phyloP scores from a whole-genome alignment of 2,797 vertebrate species.

The Craterocephalus amniculus region DNA sequence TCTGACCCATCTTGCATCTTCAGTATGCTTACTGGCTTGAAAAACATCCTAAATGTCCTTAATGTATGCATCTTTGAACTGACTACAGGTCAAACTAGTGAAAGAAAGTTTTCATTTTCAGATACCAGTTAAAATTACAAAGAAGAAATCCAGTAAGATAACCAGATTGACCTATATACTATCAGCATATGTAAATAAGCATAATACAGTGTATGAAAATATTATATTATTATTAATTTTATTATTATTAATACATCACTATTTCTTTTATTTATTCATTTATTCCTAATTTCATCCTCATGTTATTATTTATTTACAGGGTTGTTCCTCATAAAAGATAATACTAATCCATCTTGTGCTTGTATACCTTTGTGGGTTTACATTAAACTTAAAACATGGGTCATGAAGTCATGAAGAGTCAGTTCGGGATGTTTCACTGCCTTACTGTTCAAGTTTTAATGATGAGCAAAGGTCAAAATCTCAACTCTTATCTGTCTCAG shows the following conservation, averaged over 20 bases:
- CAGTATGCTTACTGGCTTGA: no score
- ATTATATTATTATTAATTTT: no score
- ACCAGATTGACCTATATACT: neutral
- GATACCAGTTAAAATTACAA: neutral
- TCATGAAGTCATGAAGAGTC: neutral
- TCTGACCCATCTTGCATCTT: neutral
- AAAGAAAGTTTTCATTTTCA: neutral
- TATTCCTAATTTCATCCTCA: no score
- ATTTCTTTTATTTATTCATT: no score
- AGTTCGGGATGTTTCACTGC: constrained; percentile 11
- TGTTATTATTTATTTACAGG: neutral
- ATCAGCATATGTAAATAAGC: no score
- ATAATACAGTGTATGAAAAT: neutral
- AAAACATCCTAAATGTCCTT: no score
- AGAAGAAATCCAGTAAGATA: neutral
- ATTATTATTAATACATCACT: no score
- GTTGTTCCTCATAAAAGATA: neutral
- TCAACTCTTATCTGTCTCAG: constrained; percentile 43
- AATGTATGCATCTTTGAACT: neutral
- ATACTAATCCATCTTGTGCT: neutral
- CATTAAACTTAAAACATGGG: neutral
- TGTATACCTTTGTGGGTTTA: neutral
- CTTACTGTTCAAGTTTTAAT: constrained; percentile 31
- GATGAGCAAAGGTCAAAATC: constrained; percentile 59
- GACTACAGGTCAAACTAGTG: neutral